Conservation (phyloP, 2,888 invertebrate genomes). For the Hemistola chrysoprasaria region DNA sequence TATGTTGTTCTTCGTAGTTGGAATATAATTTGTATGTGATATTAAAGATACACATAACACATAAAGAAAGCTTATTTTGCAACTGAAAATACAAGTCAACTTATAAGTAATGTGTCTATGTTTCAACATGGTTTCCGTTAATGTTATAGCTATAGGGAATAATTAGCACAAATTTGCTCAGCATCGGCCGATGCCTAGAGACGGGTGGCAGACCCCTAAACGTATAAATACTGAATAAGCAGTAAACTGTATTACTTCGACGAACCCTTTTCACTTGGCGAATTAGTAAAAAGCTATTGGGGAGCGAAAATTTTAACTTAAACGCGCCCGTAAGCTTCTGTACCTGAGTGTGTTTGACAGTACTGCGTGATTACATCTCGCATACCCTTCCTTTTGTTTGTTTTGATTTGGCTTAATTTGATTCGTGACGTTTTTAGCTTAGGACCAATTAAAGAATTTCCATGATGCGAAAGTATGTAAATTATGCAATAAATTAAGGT, state of each 20-base stretch:
- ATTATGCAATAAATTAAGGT: no score
- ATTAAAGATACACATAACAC: no score
- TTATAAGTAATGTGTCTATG: no score
- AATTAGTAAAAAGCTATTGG: constrained; percentile 82
- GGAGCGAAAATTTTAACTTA: constrained; percentile 82
- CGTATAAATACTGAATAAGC: constrained; percentile 82
- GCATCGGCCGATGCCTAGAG: constrained; percentile 57
- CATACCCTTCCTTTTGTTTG: constrained; percentile 74
- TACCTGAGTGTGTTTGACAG: constrained; percentile 80
- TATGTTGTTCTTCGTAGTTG: constrained; percentile 13
- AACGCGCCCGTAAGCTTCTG: constrained; percentile 71
- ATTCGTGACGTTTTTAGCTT: constrained; percentile 62
- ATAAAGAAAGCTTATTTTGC: no score
- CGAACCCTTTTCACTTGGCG: constrained; percentile 83
- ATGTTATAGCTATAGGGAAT: constrained; percentile 35
- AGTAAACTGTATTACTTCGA: constrained; percentile 81
- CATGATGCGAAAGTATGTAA: constrained; percentile 25
- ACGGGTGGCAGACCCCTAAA: constrained; percentile 69
- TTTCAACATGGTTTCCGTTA: constrained; percentile 14
- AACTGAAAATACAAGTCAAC: no score
- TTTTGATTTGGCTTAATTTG: constrained; percentile 77
- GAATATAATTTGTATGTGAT: constrained; percentile 10
- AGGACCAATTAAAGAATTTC: constrained; percentile 39
- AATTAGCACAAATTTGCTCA: constrained; percentile 53
- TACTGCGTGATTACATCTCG: constrained; percentile 74